Percentiles rank a stretch among this genome's conserved stretches.
These are phyloP conservation scores for Oncopodura yosiiana DNA, from an alignment of 1,140 invertebrate species.

Conservation along the genomic window DNA sequence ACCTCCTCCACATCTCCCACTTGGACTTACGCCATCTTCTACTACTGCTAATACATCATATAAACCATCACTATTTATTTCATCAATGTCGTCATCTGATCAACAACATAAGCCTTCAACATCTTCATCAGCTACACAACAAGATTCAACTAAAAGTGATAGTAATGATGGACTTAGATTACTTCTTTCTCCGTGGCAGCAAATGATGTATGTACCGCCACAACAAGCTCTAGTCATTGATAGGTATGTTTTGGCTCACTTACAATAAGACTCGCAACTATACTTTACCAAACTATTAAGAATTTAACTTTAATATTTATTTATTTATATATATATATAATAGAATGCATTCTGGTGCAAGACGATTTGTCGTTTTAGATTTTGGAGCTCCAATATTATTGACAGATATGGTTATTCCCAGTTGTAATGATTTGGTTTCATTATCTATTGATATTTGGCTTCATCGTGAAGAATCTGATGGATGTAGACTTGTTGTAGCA, in stretches of 20 bases:
- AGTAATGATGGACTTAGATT: slow-evolving; percentile 28
- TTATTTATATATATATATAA: background rate
- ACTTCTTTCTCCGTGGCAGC: slow-evolving; percentile 58
- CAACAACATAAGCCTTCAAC: background rate
- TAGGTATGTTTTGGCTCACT: slow-evolving; percentile 82
- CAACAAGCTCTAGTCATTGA: slow-evolving; percentile 83
- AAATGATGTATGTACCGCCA: slow-evolving; percentile 58
- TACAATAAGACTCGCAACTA: too few species aligned
- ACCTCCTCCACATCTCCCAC: background rate
- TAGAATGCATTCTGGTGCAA: slow-evolving; percentile 35
- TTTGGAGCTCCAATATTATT: slow-evolving; percentile 74
- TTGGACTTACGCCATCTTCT: background rate
- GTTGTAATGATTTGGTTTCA: slow-evolving; percentile 73
- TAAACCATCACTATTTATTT: slow-evolving; percentile 3
- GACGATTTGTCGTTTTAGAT: slow-evolving; percentile 76
- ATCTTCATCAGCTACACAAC: background rate
- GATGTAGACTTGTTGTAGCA: slow-evolving; percentile 69
- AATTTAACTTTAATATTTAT: too few species aligned
- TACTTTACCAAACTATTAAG: too few species aligned
- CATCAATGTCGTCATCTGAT: background rate
- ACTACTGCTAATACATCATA: background rate
- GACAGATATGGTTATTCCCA: slow-evolving; percentile 78
- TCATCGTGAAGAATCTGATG: slow-evolving; percentile 68
- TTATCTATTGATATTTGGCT: slow-evolving; percentile 83
- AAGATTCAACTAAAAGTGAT: background rate